phyloP scores from a whole-genome alignment of 2,888 invertebrate species.

The Cabera pusaria region DNA sequence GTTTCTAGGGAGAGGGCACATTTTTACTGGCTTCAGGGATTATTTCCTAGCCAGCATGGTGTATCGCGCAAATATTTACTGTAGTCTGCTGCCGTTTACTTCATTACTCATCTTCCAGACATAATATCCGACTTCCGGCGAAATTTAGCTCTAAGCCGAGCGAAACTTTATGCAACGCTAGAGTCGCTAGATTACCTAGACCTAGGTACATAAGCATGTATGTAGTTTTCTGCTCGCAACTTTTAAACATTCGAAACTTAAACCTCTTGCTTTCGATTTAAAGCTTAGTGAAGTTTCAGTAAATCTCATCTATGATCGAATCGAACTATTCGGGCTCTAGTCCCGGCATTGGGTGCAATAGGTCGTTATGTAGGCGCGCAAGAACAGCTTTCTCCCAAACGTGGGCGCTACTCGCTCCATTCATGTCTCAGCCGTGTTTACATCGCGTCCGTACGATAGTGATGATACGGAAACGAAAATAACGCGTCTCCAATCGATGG shows the following conservation, averaged over 20 bases:
- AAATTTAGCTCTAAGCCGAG: slow-evolving; percentile 24
- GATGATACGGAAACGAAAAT: slow-evolving; percentile 52
- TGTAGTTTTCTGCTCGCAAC: too few species aligned
- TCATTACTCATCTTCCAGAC: slow-evolving; percentile 31
- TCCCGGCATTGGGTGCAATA: slow-evolving; percentile 14
- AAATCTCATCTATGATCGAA: slow-evolving; percentile 9
- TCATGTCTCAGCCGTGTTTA: slow-evolving; percentile 60
- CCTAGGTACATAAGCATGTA: slow-evolving; percentile 7
- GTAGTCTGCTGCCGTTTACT: slow-evolving; percentile 20
- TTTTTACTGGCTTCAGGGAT: too few species aligned
- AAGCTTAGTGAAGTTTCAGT: slow-evolving; percentile 2
- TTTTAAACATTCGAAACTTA: slow-evolving; percentile 10
- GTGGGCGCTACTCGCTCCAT: slow-evolving; percentile 70
- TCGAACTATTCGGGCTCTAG: slow-evolving; percentile 1
- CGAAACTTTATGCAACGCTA: slow-evolving; percentile 11
- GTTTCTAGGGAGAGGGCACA: too few species aligned
- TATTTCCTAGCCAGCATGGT: slow-evolving; percentile 8
- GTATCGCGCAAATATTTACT: slow-evolving; percentile 20
- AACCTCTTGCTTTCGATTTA: slow-evolving; percentile 20
- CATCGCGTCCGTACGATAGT: slow-evolving; percentile 38
- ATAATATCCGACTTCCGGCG: slow-evolving; percentile 30
- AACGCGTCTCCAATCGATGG: slow-evolving; percentile 59
- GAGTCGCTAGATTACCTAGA: too few species aligned
- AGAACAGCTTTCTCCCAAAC: slow-evolving; percentile 67
- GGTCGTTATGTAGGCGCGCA: slow-evolving; percentile 38